A percentile compares a stretch with the other conserved stretches of the same genome.
Conservation (phyloP, 2,797 vertebrate genomes). For the Odontamblyopus rebecca region DNA sequence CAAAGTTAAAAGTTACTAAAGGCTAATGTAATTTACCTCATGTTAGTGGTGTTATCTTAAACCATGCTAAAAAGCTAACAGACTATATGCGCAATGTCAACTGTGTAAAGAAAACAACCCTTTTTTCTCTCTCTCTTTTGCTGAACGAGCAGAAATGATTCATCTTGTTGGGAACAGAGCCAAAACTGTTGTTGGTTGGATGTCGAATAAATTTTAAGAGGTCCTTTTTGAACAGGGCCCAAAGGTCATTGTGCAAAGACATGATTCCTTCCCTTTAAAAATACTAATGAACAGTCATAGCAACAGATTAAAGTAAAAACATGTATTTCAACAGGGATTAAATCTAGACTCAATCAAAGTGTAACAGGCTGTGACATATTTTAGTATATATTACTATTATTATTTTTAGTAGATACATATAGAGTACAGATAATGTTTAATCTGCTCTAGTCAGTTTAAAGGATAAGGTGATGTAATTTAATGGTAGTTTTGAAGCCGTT, state of each 20-base stretch:
- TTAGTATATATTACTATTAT: too few relatives aligned
- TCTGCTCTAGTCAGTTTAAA: too few relatives aligned
- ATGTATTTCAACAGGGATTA: conserved; percentile 24
- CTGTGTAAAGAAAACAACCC: conserved; percentile 34
- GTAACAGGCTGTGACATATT: background rate
- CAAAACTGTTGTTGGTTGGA: conserved; percentile 54
- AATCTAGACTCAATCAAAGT: conserved; percentile 8
- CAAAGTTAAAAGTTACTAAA: conserved; percentile 8
- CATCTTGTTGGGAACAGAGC: conserved; percentile 54
- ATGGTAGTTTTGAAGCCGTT: too few relatives aligned
- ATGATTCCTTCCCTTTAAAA: conserved; percentile 33
- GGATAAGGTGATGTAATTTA: too few relatives aligned
- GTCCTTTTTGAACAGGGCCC: conserved; percentile 30
- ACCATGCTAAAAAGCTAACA: conserved; percentile 36
- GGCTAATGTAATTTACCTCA: conserved; percentile 25
- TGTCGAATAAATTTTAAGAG: conserved; percentile 37
- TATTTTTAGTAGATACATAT: too few relatives aligned
- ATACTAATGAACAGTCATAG: conserved; percentile 25
- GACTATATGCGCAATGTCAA: conserved; percentile 24
- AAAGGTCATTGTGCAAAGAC: conserved; percentile 30
- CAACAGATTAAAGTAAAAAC: conserved; percentile 19
- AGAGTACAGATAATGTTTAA: too few relatives aligned
- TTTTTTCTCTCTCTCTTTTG: conserved; percentile 44
- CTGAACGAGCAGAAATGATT: conserved; percentile 68
- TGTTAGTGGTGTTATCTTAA: conserved; percentile 20